Evolutionary conservation across 1,140 invertebrate genomes (phyloP), one percentile per base, ranked within the genome.

Genomic region (Cyclargus thomasi): DNA sequence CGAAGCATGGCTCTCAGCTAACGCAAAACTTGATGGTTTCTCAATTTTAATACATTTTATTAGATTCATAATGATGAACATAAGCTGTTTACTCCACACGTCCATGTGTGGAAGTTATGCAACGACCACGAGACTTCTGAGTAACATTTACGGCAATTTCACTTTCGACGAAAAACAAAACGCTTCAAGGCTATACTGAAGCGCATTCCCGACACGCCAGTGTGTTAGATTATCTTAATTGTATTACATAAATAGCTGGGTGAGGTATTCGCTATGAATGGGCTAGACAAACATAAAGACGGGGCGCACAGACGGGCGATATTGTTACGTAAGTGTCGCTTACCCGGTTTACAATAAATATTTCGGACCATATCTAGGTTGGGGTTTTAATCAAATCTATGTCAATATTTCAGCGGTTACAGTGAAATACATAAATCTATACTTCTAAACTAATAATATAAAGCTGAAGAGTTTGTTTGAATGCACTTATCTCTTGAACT

Each of bases 201-300:
- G 18, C 20, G 53, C 55, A 59, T 59, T 59, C 55, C 20, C 20
- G 20, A 59, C 55, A 22, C 55, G 6, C 55, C 20, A 7, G 17
- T 59, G 55, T 20, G 55, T 20, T 18, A 55, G 53, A 55, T 55
- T 59, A 59, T 59, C 55, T 59, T 59, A 59, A 59, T 59, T 20
- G n/a, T 62, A 55, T 69, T 69, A 69, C 53, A 62, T 62, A 16
- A n/a, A 53, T 22, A 23, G 36, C 18, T 35, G 62, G 21, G 59
- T 72, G 68, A 63, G 62, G 65, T 62, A 64, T 62, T 64, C 53
- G 64, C 74, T 70, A 68, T 75, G 69, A 75, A 75, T 71, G 74
- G 68, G 47, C 55, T 59, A 59, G 55, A 18, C 55, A 22, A 20
- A 59, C 20, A 59, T 59, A 20, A 21, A 8, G 7, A 59, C 10